These are phyloP conservation scores for Excalfactoria chinensis DNA, from an alignment of 2,113 vertebrate genomes.

Conservation along the genomic window DNA sequence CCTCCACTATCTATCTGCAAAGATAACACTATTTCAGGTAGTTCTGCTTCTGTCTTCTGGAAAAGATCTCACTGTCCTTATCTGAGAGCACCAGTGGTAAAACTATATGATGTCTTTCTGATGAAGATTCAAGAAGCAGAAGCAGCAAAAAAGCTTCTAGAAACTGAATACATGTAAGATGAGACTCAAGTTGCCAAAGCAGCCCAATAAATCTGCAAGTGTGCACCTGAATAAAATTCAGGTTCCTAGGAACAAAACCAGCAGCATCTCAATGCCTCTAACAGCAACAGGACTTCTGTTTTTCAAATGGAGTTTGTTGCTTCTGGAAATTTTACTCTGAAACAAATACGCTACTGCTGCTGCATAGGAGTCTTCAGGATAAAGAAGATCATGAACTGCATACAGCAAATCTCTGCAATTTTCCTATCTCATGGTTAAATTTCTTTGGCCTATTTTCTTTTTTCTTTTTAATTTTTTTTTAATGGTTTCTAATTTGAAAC, in stretches of 20 bases:
- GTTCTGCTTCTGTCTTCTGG: background rate
- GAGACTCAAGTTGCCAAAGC: background rate
- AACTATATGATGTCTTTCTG: background rate
- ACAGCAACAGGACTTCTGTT: background rate
- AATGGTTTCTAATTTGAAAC: slow-evolving; percentile 70
- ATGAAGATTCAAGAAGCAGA: background rate
- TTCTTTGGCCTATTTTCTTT: slow-evolving; percentile 59
- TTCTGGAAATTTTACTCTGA: background rate
- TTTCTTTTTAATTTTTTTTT: slow-evolving; percentile 11
- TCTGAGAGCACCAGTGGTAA: background rate
- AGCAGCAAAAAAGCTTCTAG: background rate
- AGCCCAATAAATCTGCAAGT: background rate
- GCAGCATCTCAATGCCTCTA: background rate
- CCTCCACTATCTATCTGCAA: background rate
- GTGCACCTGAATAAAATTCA: background rate
- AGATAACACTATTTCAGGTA: background rate
- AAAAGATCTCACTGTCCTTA: background rate
- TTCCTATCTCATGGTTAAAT: slow-evolving; percentile 53
- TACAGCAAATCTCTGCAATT: background rate
- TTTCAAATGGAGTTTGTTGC: background rate
- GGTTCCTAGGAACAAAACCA: background rate
- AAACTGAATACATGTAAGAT: background rate
- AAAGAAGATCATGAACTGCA: background rate
- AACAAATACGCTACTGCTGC: background rate
- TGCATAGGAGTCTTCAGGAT: background rate